A percentile compares a stretch with the other conserved stretches of the same genome.
Conservation (phyloP, 2,888 invertebrate genomes). For the Zhengitettix transpicula region DNA sequence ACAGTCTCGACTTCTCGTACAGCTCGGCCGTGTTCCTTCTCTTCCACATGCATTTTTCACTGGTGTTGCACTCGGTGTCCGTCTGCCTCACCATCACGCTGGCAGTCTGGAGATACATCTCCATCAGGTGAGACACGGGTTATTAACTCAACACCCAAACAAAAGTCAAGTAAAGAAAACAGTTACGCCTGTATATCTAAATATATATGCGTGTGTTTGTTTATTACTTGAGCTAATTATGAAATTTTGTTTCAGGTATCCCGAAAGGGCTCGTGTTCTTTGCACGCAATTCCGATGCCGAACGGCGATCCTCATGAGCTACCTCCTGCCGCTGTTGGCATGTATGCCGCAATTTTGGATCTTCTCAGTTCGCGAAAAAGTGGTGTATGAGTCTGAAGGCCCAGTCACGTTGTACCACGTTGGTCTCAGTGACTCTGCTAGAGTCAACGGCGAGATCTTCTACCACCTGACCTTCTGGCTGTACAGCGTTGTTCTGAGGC, state of each 20-base stretch:
- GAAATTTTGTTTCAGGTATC: slow-evolving; percentile 37
- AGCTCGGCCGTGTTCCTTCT: slow-evolving; percentile 71
- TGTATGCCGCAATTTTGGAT: slow-evolving; percentile 31
- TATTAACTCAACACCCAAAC: not conserved
- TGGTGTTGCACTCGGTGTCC: slow-evolving; percentile 77
- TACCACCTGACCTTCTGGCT: slow-evolving; percentile 30
- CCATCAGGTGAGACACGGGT: slow-evolving; percentile 29
- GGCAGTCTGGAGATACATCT: slow-evolving; percentile 84
- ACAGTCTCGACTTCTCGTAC: slow-evolving; percentile 28
- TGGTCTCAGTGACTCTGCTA: slow-evolving; percentile 15
- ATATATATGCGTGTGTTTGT: too few species aligned
- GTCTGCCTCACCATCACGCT: slow-evolving; percentile 85
- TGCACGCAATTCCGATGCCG: slow-evolving; percentile 26
- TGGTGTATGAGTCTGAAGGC: slow-evolving; percentile 1
- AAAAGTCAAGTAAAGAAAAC: too few species aligned
- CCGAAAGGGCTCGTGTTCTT: slow-evolving; percentile 18
- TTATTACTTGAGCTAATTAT: too few species aligned
- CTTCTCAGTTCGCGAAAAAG: slow-evolving; percentile 20
- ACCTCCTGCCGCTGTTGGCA: slow-evolving; percentile 25
- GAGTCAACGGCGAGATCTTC: slow-evolving; percentile 18
- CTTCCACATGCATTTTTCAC: slow-evolving; percentile 79
- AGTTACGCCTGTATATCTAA: too few species aligned
- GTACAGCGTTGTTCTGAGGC: slow-evolving; percentile 20
- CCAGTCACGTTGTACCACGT: slow-evolving; percentile 19
- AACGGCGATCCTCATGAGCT: slow-evolving; percentile 24